phyloP scores from a whole-genome alignment of 2,888 invertebrate species.

The Mamestra brassicae region DNA sequence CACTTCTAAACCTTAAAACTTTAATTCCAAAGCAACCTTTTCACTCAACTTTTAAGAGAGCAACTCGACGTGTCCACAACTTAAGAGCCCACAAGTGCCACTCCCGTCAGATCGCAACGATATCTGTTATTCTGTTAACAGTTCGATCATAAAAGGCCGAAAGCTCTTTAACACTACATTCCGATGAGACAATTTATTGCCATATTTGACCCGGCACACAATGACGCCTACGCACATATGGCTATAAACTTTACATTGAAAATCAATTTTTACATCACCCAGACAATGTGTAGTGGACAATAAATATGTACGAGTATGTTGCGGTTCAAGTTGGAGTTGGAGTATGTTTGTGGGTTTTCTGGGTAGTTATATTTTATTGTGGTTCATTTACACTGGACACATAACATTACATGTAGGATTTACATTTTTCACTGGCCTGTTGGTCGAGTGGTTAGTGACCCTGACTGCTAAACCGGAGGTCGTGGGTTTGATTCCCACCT shows the following conservation, averaged over 20 bases:
- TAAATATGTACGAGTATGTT: slow-evolving; percentile 58
- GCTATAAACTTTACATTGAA: slow-evolving; percentile 76
- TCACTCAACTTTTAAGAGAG: slow-evolving; percentile 35
- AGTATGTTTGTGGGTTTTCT: background rate
- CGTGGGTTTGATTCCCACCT: no score
- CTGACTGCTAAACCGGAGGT: no score
- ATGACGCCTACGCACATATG: slow-evolving; percentile 73
- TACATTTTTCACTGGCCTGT: no score
- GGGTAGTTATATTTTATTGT: background rate
- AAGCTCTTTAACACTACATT: slow-evolving; percentile 68
- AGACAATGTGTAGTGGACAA: slow-evolving; percentile 58
- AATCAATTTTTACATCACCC: slow-evolving; percentile 81
- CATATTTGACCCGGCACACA: slow-evolving; percentile 72
- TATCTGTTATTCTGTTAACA: slow-evolving; percentile 64
- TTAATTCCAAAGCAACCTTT: slow-evolving; percentile 44
- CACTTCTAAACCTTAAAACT: slow-evolving; percentile 35
- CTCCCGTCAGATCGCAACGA: slow-evolving; percentile 27
- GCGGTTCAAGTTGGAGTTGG: background rate
- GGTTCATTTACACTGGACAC: no score
- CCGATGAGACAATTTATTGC: slow-evolving; percentile 78
- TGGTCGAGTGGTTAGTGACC: no score
- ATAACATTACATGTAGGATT: no score
- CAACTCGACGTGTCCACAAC: slow-evolving; percentile 42
- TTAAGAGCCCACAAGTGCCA: slow-evolving; percentile 35
- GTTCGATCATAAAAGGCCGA: slow-evolving; percentile 65